Evolutionary conservation across 1,140 invertebrate species (phyloP), one percentile per base, ranked within the genome.

Genomic region (Copidosoma floridanum): DNA sequence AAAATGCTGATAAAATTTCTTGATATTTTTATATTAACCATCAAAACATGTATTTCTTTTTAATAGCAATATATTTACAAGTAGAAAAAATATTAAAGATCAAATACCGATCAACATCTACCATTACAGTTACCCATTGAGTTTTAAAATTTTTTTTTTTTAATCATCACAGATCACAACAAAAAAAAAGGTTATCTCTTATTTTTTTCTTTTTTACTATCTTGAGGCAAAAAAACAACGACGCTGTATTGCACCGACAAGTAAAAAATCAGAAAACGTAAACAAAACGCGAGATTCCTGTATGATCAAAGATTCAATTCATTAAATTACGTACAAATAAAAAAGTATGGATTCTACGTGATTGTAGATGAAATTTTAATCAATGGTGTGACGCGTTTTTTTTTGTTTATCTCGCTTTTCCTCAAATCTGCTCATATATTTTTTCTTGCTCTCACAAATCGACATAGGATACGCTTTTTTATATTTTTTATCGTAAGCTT

Each of bases 261-360:
- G n/a, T n/a, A 54, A 60, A 51, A 61, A 61, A 55, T 61, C 55
- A 54, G 37, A 55, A 64, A 59, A 54, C 54, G 53, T 53, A 50
- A 40, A 60, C 64, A 69, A 69, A 63, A 53, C 53, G 61, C 56
- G 50, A 55, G 58, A 47, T 41, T 57, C 57, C 51, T n/a, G n/a
- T n/a, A n/a, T n/a, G 51, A 54, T 62, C 61, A 53, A 60, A 64
- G 64, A 50, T 63, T 60, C 65, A 67, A 57, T 65, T 51, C 51
- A 61, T 63, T 56, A 61, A 37, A n/a, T 68, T 70, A 66, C 67
- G 52, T 70, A 71, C 64, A 70, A 72, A 72, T 78, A 75, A 68
- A 76, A 75, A 72, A 76, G 35, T 65, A 47, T 44, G 32, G 20
- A 40, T 41, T 61, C 32, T 68, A 38, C 24, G 51, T 58, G 48